phyloP scores from a whole-genome alignment of 2,797 vertebrate genomes.

The Menidia menidia region DNA sequence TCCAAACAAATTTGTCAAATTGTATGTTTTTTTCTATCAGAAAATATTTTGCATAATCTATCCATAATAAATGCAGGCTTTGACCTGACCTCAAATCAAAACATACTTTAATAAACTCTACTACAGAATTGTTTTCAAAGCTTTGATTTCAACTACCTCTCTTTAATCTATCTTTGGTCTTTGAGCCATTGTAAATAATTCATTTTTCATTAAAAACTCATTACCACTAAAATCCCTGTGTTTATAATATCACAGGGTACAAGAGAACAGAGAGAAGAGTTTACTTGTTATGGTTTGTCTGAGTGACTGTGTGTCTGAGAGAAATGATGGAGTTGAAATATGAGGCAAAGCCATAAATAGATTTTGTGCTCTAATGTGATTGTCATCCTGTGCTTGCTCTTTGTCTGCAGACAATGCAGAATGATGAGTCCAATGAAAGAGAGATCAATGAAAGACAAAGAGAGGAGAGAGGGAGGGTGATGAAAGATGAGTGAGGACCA shows the following conservation, averaged over 20 bases:
- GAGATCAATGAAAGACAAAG: conserved; percentile 74
- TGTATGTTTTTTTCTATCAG: not conserved
- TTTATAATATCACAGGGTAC: conserved; percentile 73
- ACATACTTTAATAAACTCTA: conserved; percentile 55
- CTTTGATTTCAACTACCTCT: conserved; percentile 65
- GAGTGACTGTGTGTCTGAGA: conserved; percentile 13
- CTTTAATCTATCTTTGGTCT: conserved; percentile 55
- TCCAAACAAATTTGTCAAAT: conserved; percentile 34
- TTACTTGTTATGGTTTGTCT: not conserved
- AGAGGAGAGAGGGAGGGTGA: conserved; percentile 45
- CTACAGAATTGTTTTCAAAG: conserved; percentile 36
- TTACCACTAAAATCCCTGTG: conserved; percentile 77
- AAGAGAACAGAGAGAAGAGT: conserved; percentile 24
- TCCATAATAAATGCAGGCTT: conserved; percentile 15
- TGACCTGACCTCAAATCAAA: conserved; percentile 12
- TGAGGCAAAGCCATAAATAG: conserved; percentile 82
- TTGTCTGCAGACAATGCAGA: conserved; percentile 80
- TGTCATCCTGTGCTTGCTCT: conserved; percentile 80
- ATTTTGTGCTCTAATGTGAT: conserved; percentile 82
- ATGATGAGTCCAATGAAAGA: conserved; percentile 79
- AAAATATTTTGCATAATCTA: conserved; percentile 22
- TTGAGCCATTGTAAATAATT: conserved; percentile 80
- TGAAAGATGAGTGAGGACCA: conserved; percentile 69
- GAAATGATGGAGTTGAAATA: conserved; percentile 74
- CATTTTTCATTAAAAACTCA: conserved; percentile 86